Evolutionary conservation across 2,888 invertebrate genomes (phyloP).

Genomic region (Sarcophaga subvicina): DNA sequence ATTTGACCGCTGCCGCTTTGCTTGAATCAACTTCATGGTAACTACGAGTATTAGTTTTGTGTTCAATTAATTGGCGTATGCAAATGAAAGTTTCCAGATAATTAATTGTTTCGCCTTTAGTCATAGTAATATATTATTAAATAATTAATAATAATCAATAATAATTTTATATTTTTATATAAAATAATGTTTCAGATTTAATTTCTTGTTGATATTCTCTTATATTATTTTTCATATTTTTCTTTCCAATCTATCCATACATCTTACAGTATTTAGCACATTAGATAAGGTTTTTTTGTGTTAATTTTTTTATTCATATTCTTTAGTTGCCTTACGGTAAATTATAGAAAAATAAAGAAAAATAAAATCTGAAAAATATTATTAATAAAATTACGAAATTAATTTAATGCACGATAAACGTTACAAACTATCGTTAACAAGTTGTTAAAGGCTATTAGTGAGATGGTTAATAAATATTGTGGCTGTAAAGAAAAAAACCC

Average conservation of each 20-base stretch:
- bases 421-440: slow-evolving; percentile 26
- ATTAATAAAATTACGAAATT: slow-evolving; percentile 31
- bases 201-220: slow-evolving; percentile 34
- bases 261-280: slow-evolving; percentile 37
- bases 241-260: slow-evolving; percentile 14
- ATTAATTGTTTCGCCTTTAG: slow-evolving; percentile 59
- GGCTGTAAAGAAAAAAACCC: background rate
- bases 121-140: slow-evolving; percentile 68
- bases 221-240: slow-evolving; percentile 11
- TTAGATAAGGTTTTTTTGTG: slow-evolving; percentile 34
- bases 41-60: too few relatives aligned
- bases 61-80: slow-evolving; percentile 3
- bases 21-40: too few relatives aligned
- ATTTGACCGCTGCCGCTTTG: too few relatives aligned
- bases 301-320: background rate
- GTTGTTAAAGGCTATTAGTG: slow-evolving; percentile 13
- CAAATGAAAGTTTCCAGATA: slow-evolving; percentile 50
- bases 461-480: background rate
- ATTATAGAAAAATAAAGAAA: background rate
- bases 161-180: slow-evolving; percentile 7
- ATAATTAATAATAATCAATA: slow-evolving; percentile 63
- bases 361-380: background rate
- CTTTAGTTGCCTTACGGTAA: slow-evolving; percentile 32
- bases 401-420: slow-evolving; percentile 36
- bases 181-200: slow-evolving; percentile 30